Percentiles rank a stretch among this genome's conserved stretches.
Conservation (phyloP, 2,888 invertebrate genomes). For the Nymphalis polychloros region DNA sequence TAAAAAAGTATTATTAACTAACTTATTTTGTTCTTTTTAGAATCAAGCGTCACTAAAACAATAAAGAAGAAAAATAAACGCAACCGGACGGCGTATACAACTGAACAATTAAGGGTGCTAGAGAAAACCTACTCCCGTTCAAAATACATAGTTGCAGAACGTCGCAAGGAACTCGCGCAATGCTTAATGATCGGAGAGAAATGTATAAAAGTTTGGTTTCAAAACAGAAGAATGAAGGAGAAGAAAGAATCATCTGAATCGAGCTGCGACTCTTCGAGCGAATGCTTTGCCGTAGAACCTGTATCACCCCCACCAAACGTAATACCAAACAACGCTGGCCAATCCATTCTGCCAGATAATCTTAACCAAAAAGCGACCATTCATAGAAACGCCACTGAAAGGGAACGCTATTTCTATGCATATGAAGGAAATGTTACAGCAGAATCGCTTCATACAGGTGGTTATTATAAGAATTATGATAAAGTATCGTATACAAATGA, state of each 20-base stretch:
- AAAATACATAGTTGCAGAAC: conserved; percentile 84
- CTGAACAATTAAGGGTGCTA: conserved; percentile 85
- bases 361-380: background rate
- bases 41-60: conserved; percentile 47
- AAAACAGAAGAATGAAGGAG: conserved; percentile 89
- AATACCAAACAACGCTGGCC: background rate
- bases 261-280: conserved; percentile 50
- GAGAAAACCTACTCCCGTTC: conserved; percentile 75
- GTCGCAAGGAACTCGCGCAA: conserved; percentile 84
- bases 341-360: conserved; percentile 3
- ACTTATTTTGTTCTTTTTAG: conserved; percentile 37
- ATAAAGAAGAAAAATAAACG: conserved; percentile 79
- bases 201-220: conserved; percentile 92
- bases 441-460: background rate
- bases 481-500: conserved; percentile 2
- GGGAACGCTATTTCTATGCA: conserved; percentile 6
- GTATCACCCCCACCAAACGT: conserved; percentile 28
- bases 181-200: conserved; percentile 84
- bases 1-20: too few species aligned
- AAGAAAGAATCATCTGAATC: conserved; percentile 79
- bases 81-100: conserved; percentile 87
- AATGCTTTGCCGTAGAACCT: conserved; percentile 22
- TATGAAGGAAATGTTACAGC: conserved; percentile 12
- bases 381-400: background rate
- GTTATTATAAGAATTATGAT: conserved; percentile 25